These are phyloP conservation scores for Dexiosoma caninum DNA, from an alignment of 2,888 invertebrate species.

Conservation along the genomic window DNA sequence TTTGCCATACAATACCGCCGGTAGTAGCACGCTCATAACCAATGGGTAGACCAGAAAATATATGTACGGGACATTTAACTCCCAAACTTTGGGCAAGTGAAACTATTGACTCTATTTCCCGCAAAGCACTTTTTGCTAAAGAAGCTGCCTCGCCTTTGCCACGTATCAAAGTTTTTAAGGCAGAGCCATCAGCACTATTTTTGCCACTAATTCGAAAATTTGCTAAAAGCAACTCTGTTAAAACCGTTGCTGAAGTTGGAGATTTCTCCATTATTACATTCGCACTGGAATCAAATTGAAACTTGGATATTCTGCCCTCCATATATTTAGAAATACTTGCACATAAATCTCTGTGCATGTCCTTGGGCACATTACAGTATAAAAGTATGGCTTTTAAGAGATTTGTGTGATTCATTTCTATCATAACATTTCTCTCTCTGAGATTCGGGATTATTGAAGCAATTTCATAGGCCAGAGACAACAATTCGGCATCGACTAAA, in stretches of 20 bases:
- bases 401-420: conserved; percentile 89
- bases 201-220: conserved; percentile 73
- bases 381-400: conserved; percentile 86
- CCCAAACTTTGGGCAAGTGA: conserved; percentile 85
- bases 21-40: conserved; percentile 79
- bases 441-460: conserved; percentile 83
- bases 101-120: conserved; percentile 86
- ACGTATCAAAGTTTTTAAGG: conserved; percentile 81
- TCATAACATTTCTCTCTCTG: conserved; percentile 82
- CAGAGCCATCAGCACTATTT: conserved; percentile 72
- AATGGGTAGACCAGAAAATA: conserved; percentile 78
- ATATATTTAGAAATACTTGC: conserved; percentile 73
- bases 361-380: conserved; percentile 87
- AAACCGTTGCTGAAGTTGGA: conserved; percentile 72
- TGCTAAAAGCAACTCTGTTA: conserved; percentile 74
- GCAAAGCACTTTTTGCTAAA: conserved; percentile 84
- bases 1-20: conserved; percentile 82
- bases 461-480: conserved; percentile 87
- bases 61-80: conserved; percentile 82
- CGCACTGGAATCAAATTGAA: conserved; percentile 85
- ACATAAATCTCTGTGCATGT: conserved; percentile 79
- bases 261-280: conserved; percentile 81
- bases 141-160: conserved; percentile 83
- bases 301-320: conserved; percentile 82
- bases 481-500: conserved; percentile 90